phyloP scores from a whole-genome alignment of 2,797 vertebrate genomes.

The Enteromius afrohamiltoni region DNA sequence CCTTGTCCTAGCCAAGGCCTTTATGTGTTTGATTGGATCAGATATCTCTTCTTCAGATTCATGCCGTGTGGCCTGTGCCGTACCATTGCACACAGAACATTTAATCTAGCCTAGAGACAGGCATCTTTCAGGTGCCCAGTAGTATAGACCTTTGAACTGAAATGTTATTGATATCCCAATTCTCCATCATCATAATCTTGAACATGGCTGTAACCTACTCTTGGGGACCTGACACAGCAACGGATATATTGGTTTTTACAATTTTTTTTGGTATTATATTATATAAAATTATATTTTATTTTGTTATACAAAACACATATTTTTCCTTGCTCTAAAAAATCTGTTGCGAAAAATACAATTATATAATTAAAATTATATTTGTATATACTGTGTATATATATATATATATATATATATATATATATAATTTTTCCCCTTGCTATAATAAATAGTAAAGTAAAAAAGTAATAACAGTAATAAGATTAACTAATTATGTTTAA shows the following conservation, averaged over 20 bases:
- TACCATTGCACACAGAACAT: background rate
- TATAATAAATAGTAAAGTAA: no score
- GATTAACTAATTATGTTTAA: no score
- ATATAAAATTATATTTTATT: background rate
- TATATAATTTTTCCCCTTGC: no score
- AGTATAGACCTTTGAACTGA: slow-evolving; percentile 16
- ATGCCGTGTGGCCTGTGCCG: background rate
- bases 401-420: no score
- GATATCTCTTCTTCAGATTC: background rate
- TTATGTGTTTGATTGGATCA: slow-evolving; percentile 34
- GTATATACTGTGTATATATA: no score
- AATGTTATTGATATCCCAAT: slow-evolving; percentile 16
- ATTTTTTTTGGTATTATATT: background rate
- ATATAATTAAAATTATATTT: background rate
- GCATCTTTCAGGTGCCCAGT: background rate
- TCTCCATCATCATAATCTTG: background rate
- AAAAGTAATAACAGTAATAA: no score
- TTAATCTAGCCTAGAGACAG: slow-evolving; percentile 10
- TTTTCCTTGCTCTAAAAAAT: background rate
- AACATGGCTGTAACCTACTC: background rate
- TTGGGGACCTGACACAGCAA: background rate
- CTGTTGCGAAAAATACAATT: background rate
- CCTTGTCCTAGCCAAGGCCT: slow-evolving; percentile 18
- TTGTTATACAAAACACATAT: background rate
- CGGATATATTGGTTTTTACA: background rate